A percentile compares a stretch with the other conserved stretches of the same genome.
phyloP scores from a whole-genome alignment of 2,888 invertebrate genomes.

The Agrilus cyanescens region DNA sequence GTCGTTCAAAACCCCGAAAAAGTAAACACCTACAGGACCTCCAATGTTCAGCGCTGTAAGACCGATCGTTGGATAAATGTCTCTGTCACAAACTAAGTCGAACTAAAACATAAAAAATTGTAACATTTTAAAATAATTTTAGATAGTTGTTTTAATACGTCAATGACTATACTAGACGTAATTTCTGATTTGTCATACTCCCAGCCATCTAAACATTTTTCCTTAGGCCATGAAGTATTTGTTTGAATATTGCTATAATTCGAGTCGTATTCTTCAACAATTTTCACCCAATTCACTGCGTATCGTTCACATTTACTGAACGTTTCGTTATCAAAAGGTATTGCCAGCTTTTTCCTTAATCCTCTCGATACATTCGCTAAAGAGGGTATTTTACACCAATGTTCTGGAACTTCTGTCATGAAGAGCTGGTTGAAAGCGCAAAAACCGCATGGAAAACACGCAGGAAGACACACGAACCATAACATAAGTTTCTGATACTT shows the following conservation, averaged over 20 bases:
- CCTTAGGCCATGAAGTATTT: slow-evolving; percentile 49
- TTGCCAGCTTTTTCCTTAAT: slow-evolving; percentile 50
- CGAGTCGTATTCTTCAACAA: slow-evolving; percentile 32
- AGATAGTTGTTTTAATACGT: slow-evolving; percentile 41
- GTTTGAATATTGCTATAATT: slow-evolving; percentile 25
- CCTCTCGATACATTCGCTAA: slow-evolving; percentile 45
- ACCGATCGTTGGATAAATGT: slow-evolving; percentile 79
- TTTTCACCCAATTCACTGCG: slow-evolving; percentile 56
- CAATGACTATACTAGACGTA: slow-evolving; percentile 70
- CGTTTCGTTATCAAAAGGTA: slow-evolving; percentile 41
- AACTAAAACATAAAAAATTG: slow-evolving; percentile 49
- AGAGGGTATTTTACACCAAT: slow-evolving; percentile 73
- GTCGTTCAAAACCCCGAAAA: slow-evolving; percentile 79
- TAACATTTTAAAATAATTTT: slow-evolving; percentile 4
- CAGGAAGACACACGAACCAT: slow-evolving; percentile 78
- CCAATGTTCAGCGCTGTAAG: slow-evolving; percentile 77
- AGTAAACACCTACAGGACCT: slow-evolving; percentile 80
- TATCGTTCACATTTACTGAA: slow-evolving; percentile 64
- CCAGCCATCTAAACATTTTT: slow-evolving; percentile 66
- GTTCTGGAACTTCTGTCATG: slow-evolving; percentile 76
- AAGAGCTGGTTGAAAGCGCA: slow-evolving; percentile 89
- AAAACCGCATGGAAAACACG: slow-evolving; percentile 83
- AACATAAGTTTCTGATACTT: slow-evolving; percentile 74
- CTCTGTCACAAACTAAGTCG: slow-evolving; percentile 76
- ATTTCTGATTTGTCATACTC: slow-evolving; percentile 61